A percentile compares a stretch with the other conserved stretches of the same genome.
Conservation (phyloP, 2,888 invertebrate genomes). For the Stenodera caucasica region DNA sequence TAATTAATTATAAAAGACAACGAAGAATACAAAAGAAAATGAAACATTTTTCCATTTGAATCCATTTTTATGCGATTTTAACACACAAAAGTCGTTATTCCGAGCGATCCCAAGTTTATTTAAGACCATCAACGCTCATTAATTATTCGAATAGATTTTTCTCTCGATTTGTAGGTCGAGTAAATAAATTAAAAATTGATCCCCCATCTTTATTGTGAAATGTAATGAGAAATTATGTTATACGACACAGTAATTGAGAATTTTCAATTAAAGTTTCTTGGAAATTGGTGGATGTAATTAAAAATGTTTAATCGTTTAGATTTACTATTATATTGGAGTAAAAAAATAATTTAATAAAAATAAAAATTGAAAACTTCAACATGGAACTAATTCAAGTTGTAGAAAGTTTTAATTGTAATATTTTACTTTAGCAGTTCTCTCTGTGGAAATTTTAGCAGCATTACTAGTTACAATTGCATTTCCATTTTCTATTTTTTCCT, state of each 20-base stretch:
- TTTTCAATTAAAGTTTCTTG: conserved; percentile 22
- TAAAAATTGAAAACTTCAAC: conserved; percentile 12
- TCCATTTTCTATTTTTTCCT: not conserved
- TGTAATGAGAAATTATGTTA: not conserved
- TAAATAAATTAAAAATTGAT: conserved; percentile 2
- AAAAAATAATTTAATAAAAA: no score
- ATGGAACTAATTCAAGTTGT: conserved; percentile 29
- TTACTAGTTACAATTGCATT: not conserved
- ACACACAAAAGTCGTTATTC: not conserved
- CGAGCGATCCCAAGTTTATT: not conserved
- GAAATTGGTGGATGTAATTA: conserved; percentile 25
- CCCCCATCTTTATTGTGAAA: not conserved
- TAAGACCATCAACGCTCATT: conserved; percentile 1
- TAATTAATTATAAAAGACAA: conserved; percentile 4
- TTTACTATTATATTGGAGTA: no score
- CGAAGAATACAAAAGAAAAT: not conserved
- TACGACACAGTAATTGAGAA: not conserved
- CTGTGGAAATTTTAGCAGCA: not conserved
- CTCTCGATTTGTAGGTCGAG: not conserved
- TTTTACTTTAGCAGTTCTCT: not conserved
- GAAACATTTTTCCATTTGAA: not conserved
- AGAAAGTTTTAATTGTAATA: conserved; percentile 24
- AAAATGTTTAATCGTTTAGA: conserved; percentile 26
- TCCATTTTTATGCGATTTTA: not conserved
- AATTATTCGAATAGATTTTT: not conserved